A percentile compares a stretch with the other conserved stretches of the same genome.
phyloP scores from a whole-genome alignment of 2,888 invertebrate genomes.

The Nezara viridula region DNA sequence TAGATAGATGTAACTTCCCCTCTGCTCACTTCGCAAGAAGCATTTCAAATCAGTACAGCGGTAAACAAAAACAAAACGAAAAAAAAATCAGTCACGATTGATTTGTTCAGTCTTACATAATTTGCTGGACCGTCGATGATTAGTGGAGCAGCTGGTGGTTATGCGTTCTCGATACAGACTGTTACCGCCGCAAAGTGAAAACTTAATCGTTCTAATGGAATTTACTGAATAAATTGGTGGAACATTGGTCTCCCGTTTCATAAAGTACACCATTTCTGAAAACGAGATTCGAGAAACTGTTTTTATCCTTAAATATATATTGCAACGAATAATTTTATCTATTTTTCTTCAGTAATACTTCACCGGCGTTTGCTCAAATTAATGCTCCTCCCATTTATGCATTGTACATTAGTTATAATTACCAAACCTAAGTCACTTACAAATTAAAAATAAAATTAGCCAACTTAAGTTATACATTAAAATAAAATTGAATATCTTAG shows the following conservation, averaged over 20 bases:
- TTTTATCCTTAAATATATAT: neutral
- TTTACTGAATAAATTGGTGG: neutral
- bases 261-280: neutral
- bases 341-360: neutral
- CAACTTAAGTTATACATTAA: neutral
- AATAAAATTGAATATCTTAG: neutral
- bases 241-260: neutral
- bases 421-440: neutral
- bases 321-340: neutral
- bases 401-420: neutral
- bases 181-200: constrained; percentile 7
- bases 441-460: neutral
- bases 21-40: neutral
- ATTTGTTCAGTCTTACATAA: constrained; percentile 11
- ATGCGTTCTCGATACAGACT: neutral
- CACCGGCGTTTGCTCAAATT: too few species aligned
- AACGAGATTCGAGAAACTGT: neutral
- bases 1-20: neutral
- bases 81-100: neutral
- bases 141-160: constrained; percentile 42
- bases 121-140: neutral
- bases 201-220: neutral
- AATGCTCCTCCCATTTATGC: neutral
- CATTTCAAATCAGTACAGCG: constrained; percentile 22
- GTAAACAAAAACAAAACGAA: neutral